Percentiles rank a stretch among this genome's conserved stretches.
phyloP scores from a whole-genome alignment of 2,888 invertebrate genomes.

The Eupithecia dodoneata region DNA sequence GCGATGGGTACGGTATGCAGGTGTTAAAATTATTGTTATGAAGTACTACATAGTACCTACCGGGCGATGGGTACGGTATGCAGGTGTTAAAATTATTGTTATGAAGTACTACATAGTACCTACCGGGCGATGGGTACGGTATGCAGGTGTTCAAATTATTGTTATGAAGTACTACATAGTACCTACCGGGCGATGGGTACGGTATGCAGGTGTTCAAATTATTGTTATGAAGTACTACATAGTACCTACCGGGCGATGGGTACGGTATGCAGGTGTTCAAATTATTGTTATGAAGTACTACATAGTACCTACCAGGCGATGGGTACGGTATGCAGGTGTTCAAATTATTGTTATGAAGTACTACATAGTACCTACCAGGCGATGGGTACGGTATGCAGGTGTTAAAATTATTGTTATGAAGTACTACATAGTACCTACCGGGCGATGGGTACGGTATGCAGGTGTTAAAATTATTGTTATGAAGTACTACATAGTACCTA shows the following conservation, averaged over 20 bases:
- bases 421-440: not conserved
- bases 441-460: not conserved
- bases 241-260: not conserved
- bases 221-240: not conserved
- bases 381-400: not conserved
- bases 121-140: not conserved
- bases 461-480: too few relatives aligned
- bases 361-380: not conserved
- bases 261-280: too few relatives aligned
- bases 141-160: too few relatives aligned
- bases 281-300: not conserved
- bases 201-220: too few relatives aligned
- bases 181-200: not conserved
- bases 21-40: too few relatives aligned
- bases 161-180: not conserved
- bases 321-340: too few relatives aligned
- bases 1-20: not conserved
- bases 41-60: not conserved
- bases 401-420: too few relatives aligned
- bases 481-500: not conserved
- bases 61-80: not conserved
- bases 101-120: not conserved
- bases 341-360: not conserved
- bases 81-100: too few relatives aligned
- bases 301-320: not conserved